Evolutionary conservation across 2,113 vertebrate genomes (phyloP).

Genomic region (Apteryx owenii): DNA sequence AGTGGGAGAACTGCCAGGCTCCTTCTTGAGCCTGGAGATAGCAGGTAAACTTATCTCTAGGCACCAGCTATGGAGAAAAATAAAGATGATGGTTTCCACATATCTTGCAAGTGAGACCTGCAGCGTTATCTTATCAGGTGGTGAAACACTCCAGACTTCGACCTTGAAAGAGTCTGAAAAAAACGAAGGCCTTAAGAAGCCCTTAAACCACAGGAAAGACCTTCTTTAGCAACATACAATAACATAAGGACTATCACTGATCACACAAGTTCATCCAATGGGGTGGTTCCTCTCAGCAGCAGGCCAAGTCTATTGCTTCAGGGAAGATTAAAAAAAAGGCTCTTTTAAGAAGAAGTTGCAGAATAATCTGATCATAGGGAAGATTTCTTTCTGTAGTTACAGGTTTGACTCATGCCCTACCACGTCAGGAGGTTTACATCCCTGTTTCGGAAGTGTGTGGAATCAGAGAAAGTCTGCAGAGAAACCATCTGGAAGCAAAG

Average conservation of each 20-base stretch:
- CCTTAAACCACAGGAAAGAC: not conserved
- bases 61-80: not conserved
- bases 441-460: slow-evolving; percentile 34
- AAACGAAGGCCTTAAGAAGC: not conserved
- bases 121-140: not conserved
- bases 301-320: not conserved
- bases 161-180: not conserved
- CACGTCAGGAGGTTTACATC: slow-evolving; percentile 54
- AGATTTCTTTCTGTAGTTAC: slow-evolving; percentile 12
- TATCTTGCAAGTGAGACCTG: not conserved
- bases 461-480: slow-evolving; percentile 28
- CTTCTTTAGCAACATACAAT: not conserved
- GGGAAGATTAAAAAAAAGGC: not conserved
- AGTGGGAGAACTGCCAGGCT: not conserved
- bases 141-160: not conserved
- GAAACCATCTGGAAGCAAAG: slow-evolving; percentile 54
- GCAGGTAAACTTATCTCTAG: not conserved
- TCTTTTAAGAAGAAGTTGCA: not conserved
- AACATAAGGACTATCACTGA: not conserved
- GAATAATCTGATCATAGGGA: not conserved
- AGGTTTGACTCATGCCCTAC: slow-evolving; percentile 46
- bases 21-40: not conserved
- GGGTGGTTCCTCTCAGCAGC: not conserved
- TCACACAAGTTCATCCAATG: not conserved
- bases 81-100: not conserved